These are phyloP conservation scores for Trichomycterus rosablanca DNA, from an alignment of 2,113 vertebrate genomes.

Conservation along the genomic window DNA sequence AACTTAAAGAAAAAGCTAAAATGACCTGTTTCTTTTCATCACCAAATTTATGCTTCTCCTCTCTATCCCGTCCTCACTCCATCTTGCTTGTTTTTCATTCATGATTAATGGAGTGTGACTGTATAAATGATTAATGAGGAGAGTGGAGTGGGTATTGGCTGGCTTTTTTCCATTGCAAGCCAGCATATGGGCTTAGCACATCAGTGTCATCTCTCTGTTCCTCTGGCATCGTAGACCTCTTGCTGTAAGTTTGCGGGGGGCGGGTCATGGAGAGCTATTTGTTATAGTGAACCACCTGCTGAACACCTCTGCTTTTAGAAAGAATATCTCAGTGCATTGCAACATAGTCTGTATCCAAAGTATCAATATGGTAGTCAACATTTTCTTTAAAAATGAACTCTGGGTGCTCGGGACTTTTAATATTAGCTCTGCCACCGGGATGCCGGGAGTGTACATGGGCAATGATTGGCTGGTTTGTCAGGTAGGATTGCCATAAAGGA, in stretches of 20 bases:
- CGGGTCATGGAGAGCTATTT: slow-evolving; percentile 11
- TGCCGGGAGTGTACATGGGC: no score
- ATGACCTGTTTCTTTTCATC: neutral
- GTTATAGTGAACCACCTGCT: slow-evolving; percentile 26
- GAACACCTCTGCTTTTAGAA: slow-evolving; percentile 7
- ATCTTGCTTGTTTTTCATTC: slow-evolving; percentile 45
- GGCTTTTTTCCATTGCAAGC: slow-evolving; percentile 57
- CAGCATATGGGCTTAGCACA: slow-evolving; percentile 22
- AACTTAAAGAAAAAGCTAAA: slow-evolving; percentile 12
- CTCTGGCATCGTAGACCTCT: slow-evolving; percentile 16
- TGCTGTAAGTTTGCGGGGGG: slow-evolving; percentile 12
- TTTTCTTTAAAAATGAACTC: no score
- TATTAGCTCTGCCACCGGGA: no score
- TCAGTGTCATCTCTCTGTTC: slow-evolving; percentile 30
- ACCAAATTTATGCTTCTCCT: neutral
- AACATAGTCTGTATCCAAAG: neutral
- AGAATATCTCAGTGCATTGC: neutral
- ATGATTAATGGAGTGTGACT: slow-evolving; percentile 67
- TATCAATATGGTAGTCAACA: slow-evolving; percentile 31
- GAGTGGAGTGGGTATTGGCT: slow-evolving; percentile 57
- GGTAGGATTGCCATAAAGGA: no score
- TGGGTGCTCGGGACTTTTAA: no score
- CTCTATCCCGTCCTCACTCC: slow-evolving; percentile 13
- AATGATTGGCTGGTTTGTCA: no score
- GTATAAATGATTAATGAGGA: slow-evolving; percentile 69